Evolutionary conservation across 1,140 invertebrate genomes (phyloP).

Genomic region (Drosophila kanapiae): DNA sequence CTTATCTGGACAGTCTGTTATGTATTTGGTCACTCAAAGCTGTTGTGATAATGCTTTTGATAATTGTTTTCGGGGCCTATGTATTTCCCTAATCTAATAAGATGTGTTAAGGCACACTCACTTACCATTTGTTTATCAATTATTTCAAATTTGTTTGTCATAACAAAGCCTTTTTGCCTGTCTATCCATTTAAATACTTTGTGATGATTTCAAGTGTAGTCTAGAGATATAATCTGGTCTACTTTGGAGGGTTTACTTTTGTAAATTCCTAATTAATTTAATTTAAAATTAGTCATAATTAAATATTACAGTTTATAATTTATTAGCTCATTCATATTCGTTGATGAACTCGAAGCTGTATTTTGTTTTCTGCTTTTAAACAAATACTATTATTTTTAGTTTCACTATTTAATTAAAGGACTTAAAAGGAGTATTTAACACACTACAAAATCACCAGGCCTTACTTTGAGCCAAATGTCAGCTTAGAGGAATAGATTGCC

Average conservation of each 20-base stretch:
- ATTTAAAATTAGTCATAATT: neutral
- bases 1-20: constrained; percentile 12
- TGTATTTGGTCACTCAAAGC: neutral
- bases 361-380: neutral
- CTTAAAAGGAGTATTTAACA: no score
- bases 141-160: neutral
- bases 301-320: no score
- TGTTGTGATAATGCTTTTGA: constrained; percentile 10
- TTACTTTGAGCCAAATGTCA: no score
- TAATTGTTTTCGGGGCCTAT: neutral
- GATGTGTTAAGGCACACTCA: constrained; percentile 1
- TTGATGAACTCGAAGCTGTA: neutral
- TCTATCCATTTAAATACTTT: no score
- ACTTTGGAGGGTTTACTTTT: neutral
- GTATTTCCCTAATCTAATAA: constrained; percentile 1
- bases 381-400: no score
- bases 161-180: no score
- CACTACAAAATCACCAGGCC: no score
- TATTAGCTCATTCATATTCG: no score
- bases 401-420: no score
- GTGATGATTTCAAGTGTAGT: no score
- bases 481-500: no score
- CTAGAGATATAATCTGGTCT: neutral
- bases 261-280: neutral
- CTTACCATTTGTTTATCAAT: constrained; percentile 7